Percentiles rank a stretch among this genome's conserved stretches.
phyloP scores from a whole-genome alignment of 2,888 invertebrate species.

The Latrodectus hesperus region DNA sequence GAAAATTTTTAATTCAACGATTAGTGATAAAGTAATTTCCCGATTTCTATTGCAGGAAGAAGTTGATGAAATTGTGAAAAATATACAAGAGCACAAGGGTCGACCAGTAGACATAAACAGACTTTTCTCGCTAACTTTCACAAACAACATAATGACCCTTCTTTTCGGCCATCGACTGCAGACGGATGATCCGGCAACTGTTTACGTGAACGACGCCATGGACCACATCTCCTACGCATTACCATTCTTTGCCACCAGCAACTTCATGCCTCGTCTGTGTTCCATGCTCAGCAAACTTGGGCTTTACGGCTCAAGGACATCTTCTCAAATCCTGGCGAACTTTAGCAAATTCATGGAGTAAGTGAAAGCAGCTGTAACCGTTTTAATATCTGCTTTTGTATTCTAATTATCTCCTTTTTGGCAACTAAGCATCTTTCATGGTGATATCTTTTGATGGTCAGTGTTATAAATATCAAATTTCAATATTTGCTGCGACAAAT shows the following conservation, averaged over 20 bases:
- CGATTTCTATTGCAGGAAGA: slow-evolving; percentile 15
- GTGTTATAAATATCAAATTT: no score
- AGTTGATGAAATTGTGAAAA: not conserved
- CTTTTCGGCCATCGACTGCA: slow-evolving; percentile 14
- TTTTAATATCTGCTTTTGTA: no score
- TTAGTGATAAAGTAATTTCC: not conserved
- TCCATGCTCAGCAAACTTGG: not conserved
- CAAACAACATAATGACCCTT: slow-evolving; percentile 37
- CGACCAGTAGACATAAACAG: not conserved
- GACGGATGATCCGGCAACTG: not conserved
- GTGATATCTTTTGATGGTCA: no score
- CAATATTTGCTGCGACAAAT: no score
- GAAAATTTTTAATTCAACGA: no score
- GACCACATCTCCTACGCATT: not conserved
- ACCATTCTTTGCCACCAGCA: not conserved
- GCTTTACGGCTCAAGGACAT: not conserved
- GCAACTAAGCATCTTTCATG: no score
- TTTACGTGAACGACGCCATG: not conserved
- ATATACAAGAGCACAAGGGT: not conserved
- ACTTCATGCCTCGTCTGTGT: not conserved
- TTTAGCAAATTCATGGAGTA: slow-evolving; percentile 8
- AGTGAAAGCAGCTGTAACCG: not conserved
- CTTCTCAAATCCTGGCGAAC: not conserved
- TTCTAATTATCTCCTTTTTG: no score
- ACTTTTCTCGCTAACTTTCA: not conserved